Evolutionary conservation across 1,140 invertebrate genomes (phyloP).

Genomic region (Hyles vespertilio): DNA sequence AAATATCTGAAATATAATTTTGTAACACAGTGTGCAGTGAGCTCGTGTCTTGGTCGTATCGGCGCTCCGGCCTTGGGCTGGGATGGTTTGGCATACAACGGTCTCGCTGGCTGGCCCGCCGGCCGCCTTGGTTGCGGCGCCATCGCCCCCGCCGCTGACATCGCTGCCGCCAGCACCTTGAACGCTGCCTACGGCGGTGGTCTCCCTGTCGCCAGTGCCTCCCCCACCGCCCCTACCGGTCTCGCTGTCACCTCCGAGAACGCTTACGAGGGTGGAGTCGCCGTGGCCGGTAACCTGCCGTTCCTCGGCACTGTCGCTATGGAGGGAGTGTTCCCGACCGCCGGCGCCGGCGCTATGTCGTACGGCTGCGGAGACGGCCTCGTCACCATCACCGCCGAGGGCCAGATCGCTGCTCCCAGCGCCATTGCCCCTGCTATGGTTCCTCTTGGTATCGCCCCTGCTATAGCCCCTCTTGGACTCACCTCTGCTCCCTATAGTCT

Average conservation of each 20-base stretch:
- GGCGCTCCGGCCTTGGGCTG: background rate
- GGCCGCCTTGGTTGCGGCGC: background rate
- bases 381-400: conserved; percentile 4
- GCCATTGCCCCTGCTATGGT: background rate
- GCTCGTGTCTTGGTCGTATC: conserved; percentile 1
- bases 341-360: conserved; percentile 31
- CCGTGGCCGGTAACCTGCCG: conserved; percentile 16
- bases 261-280: background rate
- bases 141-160: background rate
- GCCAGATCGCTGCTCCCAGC: background rate
- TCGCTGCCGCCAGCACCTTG: background rate
- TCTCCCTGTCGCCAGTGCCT: conserved; percentile 3
- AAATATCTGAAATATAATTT: too few species aligned
- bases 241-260: background rate
- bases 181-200: background rate
- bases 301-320: conserved; percentile 37
- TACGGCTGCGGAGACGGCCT: conserved; percentile 16
- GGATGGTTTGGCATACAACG: too few species aligned
- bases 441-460: background rate
- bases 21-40: background rate
- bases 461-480: background rate
- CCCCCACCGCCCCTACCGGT: background rate
- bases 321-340: conserved; percentile 35
- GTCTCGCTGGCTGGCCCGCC: too few species aligned
- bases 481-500: background rate